phyloP scores from a whole-genome alignment of 1,140 invertebrate genomes.

The Cephus cinctus region DNA sequence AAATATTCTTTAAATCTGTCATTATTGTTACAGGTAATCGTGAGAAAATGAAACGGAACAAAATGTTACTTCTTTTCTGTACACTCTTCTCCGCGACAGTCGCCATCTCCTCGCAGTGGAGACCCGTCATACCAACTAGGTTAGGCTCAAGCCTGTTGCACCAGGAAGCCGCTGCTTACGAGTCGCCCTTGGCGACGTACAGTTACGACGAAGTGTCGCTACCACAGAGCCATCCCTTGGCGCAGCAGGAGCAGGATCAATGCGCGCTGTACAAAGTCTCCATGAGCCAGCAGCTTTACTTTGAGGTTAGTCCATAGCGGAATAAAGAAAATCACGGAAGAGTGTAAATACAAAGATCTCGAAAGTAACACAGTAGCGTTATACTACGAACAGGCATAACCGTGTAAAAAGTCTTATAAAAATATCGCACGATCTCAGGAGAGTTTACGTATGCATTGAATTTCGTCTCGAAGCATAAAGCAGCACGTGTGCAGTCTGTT shows the following conservation, averaged over 20 bases:
- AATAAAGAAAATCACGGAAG: too few relatives aligned
- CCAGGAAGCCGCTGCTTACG: constrained; percentile 29
- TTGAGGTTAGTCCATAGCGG: constrained; percentile 60
- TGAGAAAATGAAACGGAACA: constrained; percentile 13
- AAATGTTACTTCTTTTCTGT: constrained; percentile 23
- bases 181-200: constrained; percentile 15
- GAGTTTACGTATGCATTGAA: too few relatives aligned
- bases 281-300: constrained; percentile 66
- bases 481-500: too few relatives aligned
- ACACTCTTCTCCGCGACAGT: constrained; percentile 15
- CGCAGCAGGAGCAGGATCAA: constrained; percentile 46
- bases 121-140: constrained; percentile 30
- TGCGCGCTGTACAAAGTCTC: constrained; percentile 69
- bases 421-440: too few relatives aligned
- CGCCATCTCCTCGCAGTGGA: constrained; percentile 39
- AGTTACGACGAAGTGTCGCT: constrained; percentile 21
- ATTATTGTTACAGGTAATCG: constrained; percentile 10
- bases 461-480: too few relatives aligned
- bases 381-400: too few relatives aligned
- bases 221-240: constrained; percentile 21
- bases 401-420: too few relatives aligned
- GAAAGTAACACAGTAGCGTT: too few relatives aligned
- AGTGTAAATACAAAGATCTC: too few relatives aligned
- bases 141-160: constrained; percentile 30
- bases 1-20: not conserved